Evolutionary conservation across 2,113 vertebrate species (phyloP), one percentile per base, ranked within the genome.

Genomic region (Procavia capensis): DNA sequence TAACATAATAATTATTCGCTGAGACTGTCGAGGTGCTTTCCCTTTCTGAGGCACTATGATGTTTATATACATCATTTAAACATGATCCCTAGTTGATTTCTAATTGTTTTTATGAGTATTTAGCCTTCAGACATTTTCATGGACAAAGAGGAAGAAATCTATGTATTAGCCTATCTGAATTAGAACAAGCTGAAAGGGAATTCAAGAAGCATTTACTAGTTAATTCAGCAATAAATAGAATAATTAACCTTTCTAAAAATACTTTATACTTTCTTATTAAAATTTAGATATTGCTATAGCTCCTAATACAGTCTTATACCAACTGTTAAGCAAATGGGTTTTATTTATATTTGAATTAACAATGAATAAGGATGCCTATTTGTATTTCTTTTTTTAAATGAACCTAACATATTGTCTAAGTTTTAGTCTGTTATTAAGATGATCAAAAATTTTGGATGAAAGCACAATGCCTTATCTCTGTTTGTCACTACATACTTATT

Each of bases 261-360:
- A 72, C 75, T 92, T 66, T 70, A 64, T 4, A 17, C 2, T n/a
- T 36, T 76, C 43, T 86, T 86, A 89, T 81, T 90, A 87, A 88
- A 83, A 25, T 86, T 88, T 83, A 72, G 6, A 34, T 61, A 78
- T 17, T 34, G 10, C 16, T 72, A 57, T 86, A 79, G 11, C 63
- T 95, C 19, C 54, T 94, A 89, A 88, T 45, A 50, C 0, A 34
- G 17, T 36, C 11, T 2, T 2, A 83, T 47, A 91, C 1, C 47
- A 93, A 76, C 31, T 84, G 25, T 96, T 93, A 90, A 59, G 43
- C 54, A 95, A 95, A 61, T 93, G 47, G 85, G 19, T 84, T 86
- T 76, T n/a, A 88, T 50, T 85, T 88, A 86, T 72, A 83, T 34
- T 59, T 88, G 50, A 89, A 59, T 86, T 81, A 88, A 92, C 19